phyloP scores from a whole-genome alignment of 2,113 vertebrate genomes.

The Oreamnos americanus region DNA sequence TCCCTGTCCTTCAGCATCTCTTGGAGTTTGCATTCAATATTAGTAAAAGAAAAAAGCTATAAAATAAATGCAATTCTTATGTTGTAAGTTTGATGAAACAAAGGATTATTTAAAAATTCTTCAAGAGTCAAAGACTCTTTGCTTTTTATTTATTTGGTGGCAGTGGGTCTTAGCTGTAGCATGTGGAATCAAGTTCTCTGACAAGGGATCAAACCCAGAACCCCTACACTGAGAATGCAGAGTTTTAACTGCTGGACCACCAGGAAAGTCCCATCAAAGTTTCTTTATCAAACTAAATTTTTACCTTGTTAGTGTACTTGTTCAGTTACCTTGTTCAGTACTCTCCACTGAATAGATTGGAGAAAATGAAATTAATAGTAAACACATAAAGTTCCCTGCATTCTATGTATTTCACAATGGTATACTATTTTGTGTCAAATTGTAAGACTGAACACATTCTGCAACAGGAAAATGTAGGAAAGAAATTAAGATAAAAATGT shows the following conservation, averaged over 20 bases:
- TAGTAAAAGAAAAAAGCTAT: neutral
- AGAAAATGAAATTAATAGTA: constrained; percentile 3
- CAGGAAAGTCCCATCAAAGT: neutral
- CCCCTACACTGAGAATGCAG: neutral
- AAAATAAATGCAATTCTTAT: neutral
- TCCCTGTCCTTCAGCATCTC: neutral
- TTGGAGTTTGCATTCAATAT: neutral
- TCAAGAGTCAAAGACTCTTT: neutral
- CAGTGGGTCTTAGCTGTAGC: neutral
- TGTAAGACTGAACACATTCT: neutral
- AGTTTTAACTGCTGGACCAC: neutral
- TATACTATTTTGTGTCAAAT: neutral
- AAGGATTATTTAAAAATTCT: neutral
- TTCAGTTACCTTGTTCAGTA: neutral
- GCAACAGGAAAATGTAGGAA: neutral
- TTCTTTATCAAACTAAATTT: neutral
- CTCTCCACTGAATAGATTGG: neutral
- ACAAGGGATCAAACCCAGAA: neutral
- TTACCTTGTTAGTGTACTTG: neutral
- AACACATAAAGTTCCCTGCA: neutral
- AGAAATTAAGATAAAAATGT: neutral
- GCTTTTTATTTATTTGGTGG: neutral
- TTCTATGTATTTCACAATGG: neutral
- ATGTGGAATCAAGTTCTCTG: neutral
- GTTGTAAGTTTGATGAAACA: neutral